Percentiles rank a stretch among this genome's conserved stretches.
Evolutionary conservation across 2,797 vertebrate species (phyloP).

Genomic region (Crax fasciolata): DNA sequence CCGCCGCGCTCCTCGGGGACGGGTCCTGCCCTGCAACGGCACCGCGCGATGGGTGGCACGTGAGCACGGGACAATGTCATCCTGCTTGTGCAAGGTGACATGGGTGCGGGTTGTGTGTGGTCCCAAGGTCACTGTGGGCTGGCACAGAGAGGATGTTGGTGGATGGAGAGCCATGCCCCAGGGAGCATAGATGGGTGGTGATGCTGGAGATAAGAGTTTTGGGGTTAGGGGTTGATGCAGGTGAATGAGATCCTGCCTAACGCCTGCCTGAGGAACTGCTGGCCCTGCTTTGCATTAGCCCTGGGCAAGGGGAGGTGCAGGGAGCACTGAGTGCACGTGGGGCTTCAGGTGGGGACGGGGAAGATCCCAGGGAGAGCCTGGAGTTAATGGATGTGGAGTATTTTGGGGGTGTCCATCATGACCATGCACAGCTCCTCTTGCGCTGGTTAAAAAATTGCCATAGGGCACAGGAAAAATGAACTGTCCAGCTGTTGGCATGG

Average conservation of each 20-base stretch:
- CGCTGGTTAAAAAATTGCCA: not conserved
- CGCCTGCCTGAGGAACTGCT: not conserved
- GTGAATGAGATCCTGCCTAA: not conserved
- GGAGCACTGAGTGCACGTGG: too few relatives aligned
- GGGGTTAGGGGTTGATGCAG: not conserved
- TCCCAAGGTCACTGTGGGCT: not conserved
- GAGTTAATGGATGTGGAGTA: not conserved
- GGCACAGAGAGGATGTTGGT: not conserved
- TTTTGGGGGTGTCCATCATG: rapidly evolving
- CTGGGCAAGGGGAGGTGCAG: too few relatives aligned
- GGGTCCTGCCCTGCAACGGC: slow-evolving; percentile 63
- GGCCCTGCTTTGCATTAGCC: not conserved
- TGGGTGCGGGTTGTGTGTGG: not conserved
- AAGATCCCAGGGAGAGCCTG: not conserved
- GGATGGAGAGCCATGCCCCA: not conserved
- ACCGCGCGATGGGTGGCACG: rapidly evolving
- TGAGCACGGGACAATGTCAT: not conserved
- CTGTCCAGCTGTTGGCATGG: not conserved
- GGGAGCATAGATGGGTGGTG: rapidly evolving
- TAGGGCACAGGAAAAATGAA: not conserved
- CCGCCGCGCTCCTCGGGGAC: slow-evolving; percentile 60
- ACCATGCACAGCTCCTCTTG: not conserved
- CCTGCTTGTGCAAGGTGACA: not conserved
- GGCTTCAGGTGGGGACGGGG: not conserved
- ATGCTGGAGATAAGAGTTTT: not conserved